phyloP scores from a whole-genome alignment of 2,888 invertebrate species.

The Athalia rosae region DNA sequence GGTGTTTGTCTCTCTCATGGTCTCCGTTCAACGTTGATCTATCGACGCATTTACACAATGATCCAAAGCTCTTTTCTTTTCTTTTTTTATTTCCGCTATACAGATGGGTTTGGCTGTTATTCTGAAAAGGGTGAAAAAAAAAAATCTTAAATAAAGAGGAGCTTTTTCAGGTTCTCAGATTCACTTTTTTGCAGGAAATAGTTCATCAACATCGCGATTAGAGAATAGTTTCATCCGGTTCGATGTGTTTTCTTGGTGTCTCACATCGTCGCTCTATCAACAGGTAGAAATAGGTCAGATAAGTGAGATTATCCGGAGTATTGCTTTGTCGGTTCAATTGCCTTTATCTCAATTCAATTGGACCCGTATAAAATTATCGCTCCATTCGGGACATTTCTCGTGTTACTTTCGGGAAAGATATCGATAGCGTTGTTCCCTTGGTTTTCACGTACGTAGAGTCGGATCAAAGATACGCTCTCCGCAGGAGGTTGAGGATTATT shows the following conservation, averaged over 20 bases:
- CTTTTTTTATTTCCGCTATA: no score
- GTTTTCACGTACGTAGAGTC: not conserved
- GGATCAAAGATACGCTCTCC: not conserved
- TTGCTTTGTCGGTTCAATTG: slow-evolving; percentile 8
- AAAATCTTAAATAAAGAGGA: not conserved
- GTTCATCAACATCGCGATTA: not conserved
- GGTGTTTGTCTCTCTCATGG: no score
- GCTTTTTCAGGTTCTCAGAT: not conserved
- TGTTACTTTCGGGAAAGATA: not conserved
- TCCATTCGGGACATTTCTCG: slow-evolving; percentile 2
- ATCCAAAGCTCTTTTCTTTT: no score
- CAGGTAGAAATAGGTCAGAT: slow-evolving; percentile 32
- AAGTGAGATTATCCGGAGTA: slow-evolving; percentile 30
- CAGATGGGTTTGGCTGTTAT: no score
- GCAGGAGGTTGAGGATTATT: not conserved
- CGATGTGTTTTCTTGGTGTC: not conserved
- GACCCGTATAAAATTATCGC: slow-evolving; percentile 40
- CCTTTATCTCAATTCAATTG: slow-evolving; percentile 44
- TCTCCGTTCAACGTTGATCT: no score
- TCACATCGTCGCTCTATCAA: slow-evolving; percentile 11
- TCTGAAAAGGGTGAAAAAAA: no score
- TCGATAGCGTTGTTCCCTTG: not conserved
- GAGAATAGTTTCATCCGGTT: not conserved
- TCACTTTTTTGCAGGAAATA: not conserved
- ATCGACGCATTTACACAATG: no score